These are phyloP conservation scores for Pyralis farinalis DNA, from an alignment of 2,888 invertebrate genomes.

Conservation along the genomic window DNA sequence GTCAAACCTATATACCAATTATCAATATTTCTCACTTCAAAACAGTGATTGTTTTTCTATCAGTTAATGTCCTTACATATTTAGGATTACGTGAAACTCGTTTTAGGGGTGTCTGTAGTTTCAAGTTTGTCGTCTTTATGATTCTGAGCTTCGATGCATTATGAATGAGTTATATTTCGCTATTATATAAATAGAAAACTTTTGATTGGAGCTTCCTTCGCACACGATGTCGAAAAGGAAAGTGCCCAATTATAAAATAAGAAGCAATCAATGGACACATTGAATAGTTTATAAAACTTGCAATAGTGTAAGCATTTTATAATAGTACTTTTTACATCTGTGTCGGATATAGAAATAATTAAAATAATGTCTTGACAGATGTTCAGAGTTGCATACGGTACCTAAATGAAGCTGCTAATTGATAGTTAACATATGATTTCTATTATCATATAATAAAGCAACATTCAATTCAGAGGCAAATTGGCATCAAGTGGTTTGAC, in stretches of 20 bases:
- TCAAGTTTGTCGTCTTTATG: too few relatives aligned
- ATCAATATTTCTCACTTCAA: too few relatives aligned
- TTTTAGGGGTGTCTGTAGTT: too few relatives aligned
- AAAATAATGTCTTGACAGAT: conserved; percentile 31
- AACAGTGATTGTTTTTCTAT: too few relatives aligned
- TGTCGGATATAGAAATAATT: conserved; percentile 28
- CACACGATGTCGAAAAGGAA: not conserved
- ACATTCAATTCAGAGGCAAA: conserved; percentile 37
- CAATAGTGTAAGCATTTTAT: not conserved
- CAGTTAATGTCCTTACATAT: too few relatives aligned
- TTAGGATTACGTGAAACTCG: too few relatives aligned
- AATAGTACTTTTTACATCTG: conserved; percentile 18
- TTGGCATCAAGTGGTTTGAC: conserved; percentile 39
- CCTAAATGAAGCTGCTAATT: conserved; percentile 44
- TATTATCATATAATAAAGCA: conserved; percentile 21
- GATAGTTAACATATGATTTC: conserved; percentile 32
- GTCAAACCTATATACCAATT: too few relatives aligned
- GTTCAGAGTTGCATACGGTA: conserved; percentile 20
- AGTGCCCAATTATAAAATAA: not conserved
- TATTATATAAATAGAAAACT: too few relatives aligned
- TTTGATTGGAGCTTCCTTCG: too few relatives aligned
- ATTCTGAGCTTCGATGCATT: too few relatives aligned
- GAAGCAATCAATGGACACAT: not conserved
- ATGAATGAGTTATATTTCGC: too few relatives aligned
- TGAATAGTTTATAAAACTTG: not conserved